Evolutionary conservation across 2,888 invertebrate species (phyloP).

Genomic region (Diogma glabrata): DNA sequence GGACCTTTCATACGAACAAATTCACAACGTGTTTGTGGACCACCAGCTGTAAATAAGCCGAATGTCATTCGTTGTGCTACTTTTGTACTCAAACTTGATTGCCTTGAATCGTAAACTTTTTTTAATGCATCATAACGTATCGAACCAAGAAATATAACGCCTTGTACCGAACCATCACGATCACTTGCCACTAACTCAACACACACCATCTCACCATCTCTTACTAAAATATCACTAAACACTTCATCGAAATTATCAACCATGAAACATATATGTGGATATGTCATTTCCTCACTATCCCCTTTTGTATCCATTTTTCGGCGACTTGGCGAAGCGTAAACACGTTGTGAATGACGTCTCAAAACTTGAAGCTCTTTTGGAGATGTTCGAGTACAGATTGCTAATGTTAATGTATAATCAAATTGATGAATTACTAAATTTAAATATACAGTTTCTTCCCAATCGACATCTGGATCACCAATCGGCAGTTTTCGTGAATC

Average conservation of each 20-base stretch:
- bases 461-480: conserved; percentile 91
- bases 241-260: conserved; percentile 99
- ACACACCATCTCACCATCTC: conserved; percentile 98
- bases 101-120: conserved; percentile 89
- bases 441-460: conserved; percentile 98
- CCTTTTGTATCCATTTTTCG: conserved; percentile 97
- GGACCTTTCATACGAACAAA: conserved; percentile 98
- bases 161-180: conserved; percentile 71
- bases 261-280: conserved; percentile 98
- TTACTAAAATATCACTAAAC: conserved; percentile 91
- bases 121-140: conserved; percentile 96
- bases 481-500: conserved; percentile 94
- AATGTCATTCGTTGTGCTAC: conserved; percentile 94
- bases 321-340: conserved; percentile 94
- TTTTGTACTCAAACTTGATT: conserved; percentile 88
- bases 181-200: conserved; percentile 94
- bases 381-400: conserved; percentile 94
- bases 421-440: conserved; percentile 98
- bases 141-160: conserved; percentile 93
- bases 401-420: conserved; percentile 93
- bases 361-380: conserved; percentile 95
- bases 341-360: conserved; percentile 81
- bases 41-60: conserved; percentile 66
- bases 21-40: conserved; percentile 75
- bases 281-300: conserved; percentile 96